Evolutionary conservation across 2,113 vertebrate genomes (phyloP), one percentile per base, ranked within the genome.

Genomic region (Rhea americana): DNA sequence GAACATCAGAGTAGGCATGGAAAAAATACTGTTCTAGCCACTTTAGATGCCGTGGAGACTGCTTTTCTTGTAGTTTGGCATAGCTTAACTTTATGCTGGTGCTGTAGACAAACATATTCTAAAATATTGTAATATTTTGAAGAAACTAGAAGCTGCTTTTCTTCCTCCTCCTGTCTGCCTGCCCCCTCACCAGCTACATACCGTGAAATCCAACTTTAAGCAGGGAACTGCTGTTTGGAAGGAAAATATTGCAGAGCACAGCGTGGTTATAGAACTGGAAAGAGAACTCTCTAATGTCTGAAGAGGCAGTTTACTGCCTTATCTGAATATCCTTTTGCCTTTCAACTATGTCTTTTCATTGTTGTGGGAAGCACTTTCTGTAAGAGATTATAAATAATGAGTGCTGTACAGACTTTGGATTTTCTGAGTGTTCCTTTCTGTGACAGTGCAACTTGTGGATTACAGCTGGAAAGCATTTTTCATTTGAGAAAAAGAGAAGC

Each of bases 61-160:
- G 74, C n/a, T 73, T 94, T 79, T 66, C 59, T 89, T 84, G 70
- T 37, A 35, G 53, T 56, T 91, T 93, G 88, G 76, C 71, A 71
- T 61, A 84, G 58, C 37, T 77, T 53, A 66, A 71, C 68, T 73
- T 91, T 3, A 11, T 50, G 55, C 84, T 80, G 79, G 75, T 62
- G 66, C 62, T 80, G 82, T 66, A 56, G 91, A 56, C 70, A 82
- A 87, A 74, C 70, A 65, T 51, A 28, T 84, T 82, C 78, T 87
- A 41, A 94, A 90, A 22, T 41, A 62, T 16, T 62, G 45, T 45
- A 20, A 90, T 73, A 47, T 55, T 77, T 61, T 53, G 59, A 61
- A 55, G 28, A 47, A 92, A 55, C 45, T 8, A 24, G 14, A 76
- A 67, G 20, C 61, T 66, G 66, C 61, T 89, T 90, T 75, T 85